A percentile compares a stretch with the other conserved stretches of the same genome.
These are phyloP conservation scores for Hesperophylax magnus DNA, from an alignment of 1,140 invertebrate species.

Conservation along the genomic window DNA sequence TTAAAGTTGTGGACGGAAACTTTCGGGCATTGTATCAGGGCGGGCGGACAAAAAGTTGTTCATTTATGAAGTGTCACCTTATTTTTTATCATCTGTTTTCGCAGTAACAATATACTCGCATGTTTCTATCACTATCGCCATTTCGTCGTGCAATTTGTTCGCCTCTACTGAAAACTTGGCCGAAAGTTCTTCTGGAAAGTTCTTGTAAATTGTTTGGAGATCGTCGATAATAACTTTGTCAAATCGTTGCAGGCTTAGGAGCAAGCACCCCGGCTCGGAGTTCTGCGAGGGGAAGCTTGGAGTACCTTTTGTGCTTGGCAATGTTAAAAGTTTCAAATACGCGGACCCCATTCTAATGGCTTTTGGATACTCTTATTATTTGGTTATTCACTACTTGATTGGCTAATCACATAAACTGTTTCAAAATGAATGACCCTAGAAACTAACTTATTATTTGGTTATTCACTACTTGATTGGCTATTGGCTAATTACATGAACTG, in stretches of 20 bases:
- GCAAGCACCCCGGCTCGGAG: neutral
- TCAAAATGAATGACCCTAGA: neutral
- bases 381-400: constrained; percentile 46
- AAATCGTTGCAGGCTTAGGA: constrained; percentile 55
- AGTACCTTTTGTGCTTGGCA: constrained; percentile 53
- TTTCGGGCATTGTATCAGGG: constrained; percentile 12
- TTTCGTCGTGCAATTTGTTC: constrained; percentile 31
- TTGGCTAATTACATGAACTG: constrained; percentile 7
- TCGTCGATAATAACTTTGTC: constrained; percentile 58
- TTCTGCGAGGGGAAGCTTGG: neutral
- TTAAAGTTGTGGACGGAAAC: neutral
- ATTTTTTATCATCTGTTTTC: constrained; percentile 35
- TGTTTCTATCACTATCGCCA: constrained; percentile 26
- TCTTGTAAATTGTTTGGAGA: constrained; percentile 57
- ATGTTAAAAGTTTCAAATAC: constrained; percentile 54
- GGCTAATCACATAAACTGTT: constrained; percentile 28
- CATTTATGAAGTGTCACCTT: constrained; percentile 40
- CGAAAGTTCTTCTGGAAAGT: constrained; percentile 41
- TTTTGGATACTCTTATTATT: constrained; percentile 50
- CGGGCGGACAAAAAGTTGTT: constrained; percentile 9
- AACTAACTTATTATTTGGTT: neutral
- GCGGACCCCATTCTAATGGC: constrained; percentile 44
- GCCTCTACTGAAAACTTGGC: constrained; percentile 39
- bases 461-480: constrained; percentile 43
- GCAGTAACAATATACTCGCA: constrained; percentile 33